Conservation (phyloP, 1,140 invertebrate genomes). For the Bombus superbus region DNA sequence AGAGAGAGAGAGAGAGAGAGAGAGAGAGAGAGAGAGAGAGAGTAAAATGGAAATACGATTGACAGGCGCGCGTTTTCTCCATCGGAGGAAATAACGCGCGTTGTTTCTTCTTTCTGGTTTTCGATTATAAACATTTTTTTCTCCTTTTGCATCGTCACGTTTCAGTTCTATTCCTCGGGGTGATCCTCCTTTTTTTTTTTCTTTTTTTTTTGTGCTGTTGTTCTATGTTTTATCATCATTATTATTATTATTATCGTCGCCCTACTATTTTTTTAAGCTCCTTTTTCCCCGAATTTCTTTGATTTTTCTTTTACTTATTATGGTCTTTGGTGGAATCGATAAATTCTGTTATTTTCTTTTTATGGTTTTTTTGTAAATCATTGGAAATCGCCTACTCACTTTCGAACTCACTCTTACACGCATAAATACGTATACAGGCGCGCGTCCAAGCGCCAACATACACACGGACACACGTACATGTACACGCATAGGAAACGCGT, state of each 20-base stretch:
- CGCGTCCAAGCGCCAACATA: neutral
- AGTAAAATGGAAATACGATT: neutral
- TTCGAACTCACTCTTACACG: conserved; percentile 23
- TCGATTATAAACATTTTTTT: conserved; percentile 40
- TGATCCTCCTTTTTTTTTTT: neutral
- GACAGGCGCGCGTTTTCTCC: neutral
- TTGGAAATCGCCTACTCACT: conserved; percentile 32
- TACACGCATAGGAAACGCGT: conserved; percentile 10
- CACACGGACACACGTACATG: neutral
- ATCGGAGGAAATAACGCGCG: conserved; percentile 4
- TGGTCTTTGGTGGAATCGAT: conserved; percentile 30
- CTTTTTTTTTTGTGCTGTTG: neutral
- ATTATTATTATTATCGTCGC: conserved; percentile 20
- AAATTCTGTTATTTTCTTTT: conserved; percentile 48
- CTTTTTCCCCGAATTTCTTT: conserved; percentile 45
- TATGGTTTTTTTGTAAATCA: conserved; percentile 29
- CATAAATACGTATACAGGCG: conserved; percentile 22
- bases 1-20: neutral
- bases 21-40: neutral
- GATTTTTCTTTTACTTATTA: conserved; percentile 40
- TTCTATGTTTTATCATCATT: conserved; percentile 42
- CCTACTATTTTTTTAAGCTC: conserved; percentile 5
- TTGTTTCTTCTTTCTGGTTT: conserved; percentile 48
- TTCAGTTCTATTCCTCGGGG: conserved; percentile 18
- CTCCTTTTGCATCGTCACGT: conserved; percentile 3